Conservation (phyloP, 2,888 invertebrate species). For the Latrodectus elegans region DNA sequence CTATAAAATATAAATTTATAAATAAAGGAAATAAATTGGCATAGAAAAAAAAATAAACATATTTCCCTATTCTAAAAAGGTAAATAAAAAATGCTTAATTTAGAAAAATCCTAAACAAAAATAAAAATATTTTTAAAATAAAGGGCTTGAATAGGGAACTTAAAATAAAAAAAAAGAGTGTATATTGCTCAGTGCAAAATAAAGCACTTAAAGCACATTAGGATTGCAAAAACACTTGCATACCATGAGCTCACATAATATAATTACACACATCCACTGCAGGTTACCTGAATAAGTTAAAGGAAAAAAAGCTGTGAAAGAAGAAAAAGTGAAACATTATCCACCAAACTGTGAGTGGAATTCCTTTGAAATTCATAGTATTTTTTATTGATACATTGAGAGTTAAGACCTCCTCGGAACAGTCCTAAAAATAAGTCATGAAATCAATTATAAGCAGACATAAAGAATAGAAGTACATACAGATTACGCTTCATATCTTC, state of each 20-base stretch:
- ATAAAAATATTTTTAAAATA: too few relatives aligned
- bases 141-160: too few relatives aligned
- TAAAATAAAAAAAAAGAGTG: too few relatives aligned
- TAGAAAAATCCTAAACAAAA: too few relatives aligned
- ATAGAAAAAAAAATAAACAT: too few relatives aligned
- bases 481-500: too few relatives aligned
- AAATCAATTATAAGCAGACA: too few relatives aligned
- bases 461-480: too few relatives aligned
- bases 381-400: background rate
- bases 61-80: too few relatives aligned
- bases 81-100: too few relatives aligned
- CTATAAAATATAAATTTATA: conserved; percentile 73
- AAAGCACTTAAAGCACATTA: background rate
- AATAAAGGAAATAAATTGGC: too few relatives aligned
- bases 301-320: conserved; percentile 1
- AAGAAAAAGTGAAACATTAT: conserved; percentile 16
- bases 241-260: conserved; percentile 6
- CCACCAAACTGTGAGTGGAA: conserved; percentile 23
- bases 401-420: conserved; percentile 26
- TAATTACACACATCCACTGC: conserved; percentile 4
- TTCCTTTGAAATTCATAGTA: conserved; percentile 26
- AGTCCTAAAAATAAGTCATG: conserved; percentile 9
- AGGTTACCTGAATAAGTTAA: conserved; percentile 39
- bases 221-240: conserved; percentile 7
- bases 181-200: background rate